phyloP scores from a whole-genome alignment of 2,888 invertebrate species.

The Pyrrhia umbra region DNA sequence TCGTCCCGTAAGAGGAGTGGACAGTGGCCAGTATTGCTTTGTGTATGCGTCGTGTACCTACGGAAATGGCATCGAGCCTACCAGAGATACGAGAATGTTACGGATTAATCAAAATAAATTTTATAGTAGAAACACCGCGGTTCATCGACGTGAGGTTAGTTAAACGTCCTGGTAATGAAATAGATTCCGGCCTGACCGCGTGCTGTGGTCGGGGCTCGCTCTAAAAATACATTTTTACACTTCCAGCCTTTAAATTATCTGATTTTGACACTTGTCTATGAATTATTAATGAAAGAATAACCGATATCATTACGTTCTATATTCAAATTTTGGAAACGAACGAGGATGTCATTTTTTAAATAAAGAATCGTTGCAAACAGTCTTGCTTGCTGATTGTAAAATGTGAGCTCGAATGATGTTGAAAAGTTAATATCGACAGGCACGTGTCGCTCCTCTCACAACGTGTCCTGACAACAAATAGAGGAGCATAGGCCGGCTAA shows the following conservation, averaged over 20 bases:
- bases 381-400: background rate
- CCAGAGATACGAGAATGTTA: conserved; percentile 70
- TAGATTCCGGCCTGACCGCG: conserved; percentile 67
- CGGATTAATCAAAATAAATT: conserved; percentile 86
- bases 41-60: conserved; percentile 79
- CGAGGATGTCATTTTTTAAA: conserved; percentile 4
- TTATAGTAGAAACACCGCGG: conserved; percentile 69
- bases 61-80: conserved; percentile 77
- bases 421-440: conserved; percentile 28
- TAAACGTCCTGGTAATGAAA: conserved; percentile 75
- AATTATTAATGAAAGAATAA: conserved; percentile 27
- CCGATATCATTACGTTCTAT: conserved; percentile 12
- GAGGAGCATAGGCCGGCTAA: conserved; percentile 18
- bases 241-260: conserved; percentile 11
- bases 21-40: conserved; percentile 85
- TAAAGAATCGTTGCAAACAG: conserved; percentile 11
- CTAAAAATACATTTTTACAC: conserved; percentile 29
- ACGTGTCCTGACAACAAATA: conserved; percentile 40
- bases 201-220: conserved; percentile 19
- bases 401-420: background rate
- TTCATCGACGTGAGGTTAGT: conserved; percentile 74
- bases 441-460: conserved; percentile 13
- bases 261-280: conserved; percentile 42
- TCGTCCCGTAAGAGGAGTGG: conserved; percentile 82
- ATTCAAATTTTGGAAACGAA: conserved; percentile 23